Evolutionary conservation across 2,113 vertebrate genomes (phyloP).

Genomic region (Indicator indicator): DNA sequence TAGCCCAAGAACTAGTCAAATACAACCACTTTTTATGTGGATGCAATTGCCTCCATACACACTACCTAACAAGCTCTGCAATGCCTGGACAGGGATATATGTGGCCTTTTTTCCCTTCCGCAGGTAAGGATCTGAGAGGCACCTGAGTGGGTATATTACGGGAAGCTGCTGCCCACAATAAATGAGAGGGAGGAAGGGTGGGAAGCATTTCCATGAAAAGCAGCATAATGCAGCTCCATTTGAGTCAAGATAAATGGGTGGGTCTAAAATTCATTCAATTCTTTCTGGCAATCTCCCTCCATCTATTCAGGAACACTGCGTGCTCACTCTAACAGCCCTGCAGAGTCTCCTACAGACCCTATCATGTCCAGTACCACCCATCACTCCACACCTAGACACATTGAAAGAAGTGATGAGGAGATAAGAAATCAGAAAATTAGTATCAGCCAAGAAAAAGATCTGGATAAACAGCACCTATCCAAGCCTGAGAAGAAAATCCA

Average conservation of each 20-base stretch:
- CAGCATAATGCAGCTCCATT: not conserved
- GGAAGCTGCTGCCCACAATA: not conserved
- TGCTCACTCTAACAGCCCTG: not conserved
- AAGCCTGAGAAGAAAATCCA: not conserved
- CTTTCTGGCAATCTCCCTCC: not conserved
- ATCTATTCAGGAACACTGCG: not conserved
- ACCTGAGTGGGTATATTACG: not conserved
- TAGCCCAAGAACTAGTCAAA: not conserved
- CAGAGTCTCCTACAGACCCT: not conserved
- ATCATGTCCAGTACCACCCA: not conserved
- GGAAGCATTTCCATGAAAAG: not conserved
- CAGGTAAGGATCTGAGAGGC: not conserved
- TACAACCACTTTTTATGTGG: not conserved
- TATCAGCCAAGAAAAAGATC: not conserved
- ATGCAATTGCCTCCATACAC: not conserved
- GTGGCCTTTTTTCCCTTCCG: not conserved
- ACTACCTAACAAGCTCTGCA: not conserved
- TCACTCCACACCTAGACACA: not conserved
- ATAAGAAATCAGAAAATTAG: not conserved
- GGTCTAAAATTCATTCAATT: not conserved
- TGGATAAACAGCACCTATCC: not conserved
- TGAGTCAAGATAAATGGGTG: not conserved
- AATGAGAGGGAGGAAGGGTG: not conserved
- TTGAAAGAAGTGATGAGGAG: not conserved
- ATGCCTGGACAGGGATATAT: not conserved